phyloP scores from a whole-genome alignment of 2,888 invertebrate genomes.

The Lymantria monacha region DNA sequence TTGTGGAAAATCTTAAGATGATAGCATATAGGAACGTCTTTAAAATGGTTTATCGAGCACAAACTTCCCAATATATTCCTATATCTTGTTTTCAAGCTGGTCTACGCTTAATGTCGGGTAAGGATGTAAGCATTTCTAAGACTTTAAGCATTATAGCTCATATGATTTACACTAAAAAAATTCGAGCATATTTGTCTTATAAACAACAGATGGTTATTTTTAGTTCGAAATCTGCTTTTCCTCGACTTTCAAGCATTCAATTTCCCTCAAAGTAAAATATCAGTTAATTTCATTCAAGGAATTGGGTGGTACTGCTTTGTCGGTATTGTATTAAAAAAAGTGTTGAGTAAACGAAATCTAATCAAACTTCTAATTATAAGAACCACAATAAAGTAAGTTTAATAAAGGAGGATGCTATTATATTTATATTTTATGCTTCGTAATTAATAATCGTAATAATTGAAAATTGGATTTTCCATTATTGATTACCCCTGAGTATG shows the following conservation, averaged over 20 bases:
- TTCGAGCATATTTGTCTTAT: slow-evolving; percentile 6
- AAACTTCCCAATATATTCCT: not conserved
- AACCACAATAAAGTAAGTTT: no score
- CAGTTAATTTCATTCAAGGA: no score
- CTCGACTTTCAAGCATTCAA: not conserved
- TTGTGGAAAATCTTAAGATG: not conserved
- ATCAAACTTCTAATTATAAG: no score
- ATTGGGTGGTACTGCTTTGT: no score
- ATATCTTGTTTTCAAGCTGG: slow-evolving; percentile 1
- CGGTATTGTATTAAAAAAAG: no score
- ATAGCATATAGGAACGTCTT: slow-evolving; percentile 2
- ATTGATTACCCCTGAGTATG: no score
- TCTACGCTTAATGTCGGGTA: not conserved
- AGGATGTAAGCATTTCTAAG: not conserved
- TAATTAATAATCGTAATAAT: no score
- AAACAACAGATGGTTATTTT: not conserved
- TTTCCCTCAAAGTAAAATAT: not conserved
- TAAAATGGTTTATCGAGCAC: not conserved
- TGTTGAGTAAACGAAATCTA: no score
- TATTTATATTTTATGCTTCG: no score
- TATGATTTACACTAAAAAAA: slow-evolving; percentile 2
- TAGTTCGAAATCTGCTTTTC: not conserved
- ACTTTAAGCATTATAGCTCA: not conserved
- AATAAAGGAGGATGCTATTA: no score
- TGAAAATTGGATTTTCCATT: no score